Evolutionary conservation across 2,113 vertebrate genomes (phyloP).

Genomic region (Eolophus roseicapilla): DNA sequence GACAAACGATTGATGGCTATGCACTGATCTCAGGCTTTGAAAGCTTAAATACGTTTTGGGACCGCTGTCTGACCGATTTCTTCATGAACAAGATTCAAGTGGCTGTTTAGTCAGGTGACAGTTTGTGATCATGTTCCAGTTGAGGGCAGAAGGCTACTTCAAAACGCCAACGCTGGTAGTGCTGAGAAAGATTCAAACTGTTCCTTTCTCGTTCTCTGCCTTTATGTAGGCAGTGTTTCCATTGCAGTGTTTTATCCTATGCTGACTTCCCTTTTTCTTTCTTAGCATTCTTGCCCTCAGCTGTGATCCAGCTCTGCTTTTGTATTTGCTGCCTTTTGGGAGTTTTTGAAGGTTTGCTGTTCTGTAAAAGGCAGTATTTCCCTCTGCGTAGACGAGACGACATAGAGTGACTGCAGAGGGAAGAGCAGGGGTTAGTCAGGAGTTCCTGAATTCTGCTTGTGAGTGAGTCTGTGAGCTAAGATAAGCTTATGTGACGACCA

Average conservation of each 20-base stretch:
- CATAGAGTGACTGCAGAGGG: neutral
- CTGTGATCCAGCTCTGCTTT: neutral
- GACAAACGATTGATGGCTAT: neutral
- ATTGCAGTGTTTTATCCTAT: neutral
- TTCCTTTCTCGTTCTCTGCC: neutral
- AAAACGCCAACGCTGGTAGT: neutral
- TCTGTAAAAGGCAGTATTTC: neutral
- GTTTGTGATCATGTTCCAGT: neutral
- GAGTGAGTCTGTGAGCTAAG: neutral
- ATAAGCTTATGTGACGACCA: fast-evolving
- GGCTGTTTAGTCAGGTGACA: neutral
- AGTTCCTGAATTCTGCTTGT: neutral
- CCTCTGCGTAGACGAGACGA: neutral
- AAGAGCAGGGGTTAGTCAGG: neutral
- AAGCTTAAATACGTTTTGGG: neutral
- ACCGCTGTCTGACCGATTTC: neutral
- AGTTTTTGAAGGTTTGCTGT: neutral
- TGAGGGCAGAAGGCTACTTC: neutral
- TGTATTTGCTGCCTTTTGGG: neutral
- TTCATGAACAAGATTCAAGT: neutral
- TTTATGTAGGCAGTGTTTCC: neutral
- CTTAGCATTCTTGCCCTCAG: neutral
- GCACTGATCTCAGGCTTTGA: neutral
- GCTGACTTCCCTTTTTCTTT: neutral
- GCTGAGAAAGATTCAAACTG: neutral